Percentiles rank a stretch among this genome's conserved stretches.
These are phyloP conservation scores for Drosophila nr. medialis DNA, from an alignment of 2,888 invertebrate species.

Conservation along the genomic window DNA sequence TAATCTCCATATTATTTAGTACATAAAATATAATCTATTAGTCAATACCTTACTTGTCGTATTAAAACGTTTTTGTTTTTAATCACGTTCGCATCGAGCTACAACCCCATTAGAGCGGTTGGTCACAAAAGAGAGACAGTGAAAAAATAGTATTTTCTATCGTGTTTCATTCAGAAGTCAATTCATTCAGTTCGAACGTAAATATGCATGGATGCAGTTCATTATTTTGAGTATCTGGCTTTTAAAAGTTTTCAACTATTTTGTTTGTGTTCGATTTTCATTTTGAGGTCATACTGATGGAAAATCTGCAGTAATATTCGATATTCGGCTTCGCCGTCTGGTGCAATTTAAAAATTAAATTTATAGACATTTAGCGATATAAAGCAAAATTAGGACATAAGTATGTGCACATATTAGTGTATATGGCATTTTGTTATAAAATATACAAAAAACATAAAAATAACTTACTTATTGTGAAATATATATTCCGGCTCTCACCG, in stretches of 20 bases:
- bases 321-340: background rate
- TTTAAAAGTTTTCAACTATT: background rate
- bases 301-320: background rate
- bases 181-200: too few relatives aligned
- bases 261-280: background rate
- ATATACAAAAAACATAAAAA: background rate
- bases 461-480: constrained; percentile 41
- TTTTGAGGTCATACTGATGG: background rate
- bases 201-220: background rate
- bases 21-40: background rate
- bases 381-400: background rate
- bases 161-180: background rate
- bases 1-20: background rate
- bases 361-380: background rate
- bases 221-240: background rate
- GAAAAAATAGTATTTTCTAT: background rate
- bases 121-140: background rate
- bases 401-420: background rate
- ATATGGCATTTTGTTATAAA: background rate
- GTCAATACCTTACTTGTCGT: background rate
- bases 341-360: background rate
- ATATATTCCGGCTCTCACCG: constrained; percentile 35
- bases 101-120: background rate
- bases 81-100: too few relatives aligned
- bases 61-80: too few relatives aligned